Evolutionary conservation across 2,113 vertebrate genomes (phyloP).

Genomic region (Mola mola): DNA sequence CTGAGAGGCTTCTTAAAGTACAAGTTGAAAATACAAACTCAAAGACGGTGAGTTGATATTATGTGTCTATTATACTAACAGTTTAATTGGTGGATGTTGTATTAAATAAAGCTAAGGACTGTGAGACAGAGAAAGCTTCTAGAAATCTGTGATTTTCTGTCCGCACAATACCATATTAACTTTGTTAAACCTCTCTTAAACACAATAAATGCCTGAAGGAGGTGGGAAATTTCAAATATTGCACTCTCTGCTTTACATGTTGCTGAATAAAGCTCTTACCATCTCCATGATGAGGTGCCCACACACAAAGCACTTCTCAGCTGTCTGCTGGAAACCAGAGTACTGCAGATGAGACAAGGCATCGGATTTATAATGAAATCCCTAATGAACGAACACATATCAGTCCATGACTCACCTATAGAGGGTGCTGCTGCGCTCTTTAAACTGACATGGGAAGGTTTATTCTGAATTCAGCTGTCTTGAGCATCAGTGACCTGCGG

Average conservation of each 20-base stretch:
- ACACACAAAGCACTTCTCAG: slow-evolving; percentile 98
- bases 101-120: background rate
- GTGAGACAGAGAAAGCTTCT: background rate
- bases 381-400: no score
- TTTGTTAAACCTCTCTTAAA: no score
- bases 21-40: background rate
- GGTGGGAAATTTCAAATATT: no score
- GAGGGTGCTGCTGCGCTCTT: slow-evolving; percentile 66
- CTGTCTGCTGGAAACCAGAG: slow-evolving; percentile 98
- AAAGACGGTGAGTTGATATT: background rate
- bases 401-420: slow-evolving; percentile 21
- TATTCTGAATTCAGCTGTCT: slow-evolving; percentile 9
- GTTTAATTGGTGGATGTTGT: no score
- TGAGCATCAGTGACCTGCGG: background rate
- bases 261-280: slow-evolving; percentile 86
- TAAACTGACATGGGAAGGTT: background rate
- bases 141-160: no score
- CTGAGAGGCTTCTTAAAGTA: background rate
- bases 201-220: background rate
- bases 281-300: slow-evolving; percentile 99
- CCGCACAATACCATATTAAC: no score
- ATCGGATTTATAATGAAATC: no score
- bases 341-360: slow-evolving; percentile 83
- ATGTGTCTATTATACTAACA: no score
- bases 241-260: background rate